These are phyloP conservation scores for Fissipunctia ypsillon DNA, from an alignment of 2,888 invertebrate species.

Conservation along the genomic window DNA sequence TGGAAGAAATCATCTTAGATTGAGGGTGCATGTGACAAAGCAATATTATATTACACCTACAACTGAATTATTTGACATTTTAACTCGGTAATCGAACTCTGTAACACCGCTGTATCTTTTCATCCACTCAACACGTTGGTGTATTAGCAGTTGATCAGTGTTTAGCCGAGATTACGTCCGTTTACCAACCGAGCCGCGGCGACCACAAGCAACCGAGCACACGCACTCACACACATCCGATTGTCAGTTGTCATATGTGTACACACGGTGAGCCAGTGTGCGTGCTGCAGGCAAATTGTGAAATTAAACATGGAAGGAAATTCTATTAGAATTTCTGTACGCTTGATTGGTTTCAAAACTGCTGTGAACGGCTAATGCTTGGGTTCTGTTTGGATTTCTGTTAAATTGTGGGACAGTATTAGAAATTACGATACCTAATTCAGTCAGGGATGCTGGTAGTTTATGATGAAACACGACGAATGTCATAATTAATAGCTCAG, in stretches of 20 bases:
- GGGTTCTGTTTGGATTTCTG: constrained; percentile 7
- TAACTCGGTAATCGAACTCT: constrained; percentile 68
- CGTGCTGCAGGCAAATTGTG: constrained; percentile 50
- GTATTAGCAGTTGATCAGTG: constrained; percentile 77
- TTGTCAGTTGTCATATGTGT: constrained; percentile 16
- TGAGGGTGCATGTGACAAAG: not conserved
- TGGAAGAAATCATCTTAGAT: not conserved
- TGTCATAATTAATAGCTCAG: not conserved
- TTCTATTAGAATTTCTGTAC: constrained; percentile 35
- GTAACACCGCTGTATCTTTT: constrained; percentile 11
- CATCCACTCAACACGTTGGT: constrained; percentile 59
- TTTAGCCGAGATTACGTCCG: constrained; percentile 87
- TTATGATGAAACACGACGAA: no score
- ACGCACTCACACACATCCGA: constrained; percentile 51
- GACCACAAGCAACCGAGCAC: constrained; percentile 80
- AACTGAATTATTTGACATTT: not conserved
- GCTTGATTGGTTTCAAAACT: constrained; percentile 31
- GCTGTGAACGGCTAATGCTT: constrained; percentile 30
- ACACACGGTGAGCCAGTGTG: constrained; percentile 33
- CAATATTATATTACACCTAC: not conserved
- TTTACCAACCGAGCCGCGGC: constrained; percentile 83
- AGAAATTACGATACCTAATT: not conserved
- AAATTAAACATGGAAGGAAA: constrained; percentile 54
- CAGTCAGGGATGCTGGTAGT: not conserved
- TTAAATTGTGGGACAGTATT: not conserved